Evolutionary conservation across 2,888 invertebrate genomes (phyloP), one percentile per base, ranked within the genome.

Genomic region (Hipparchia sbordonii): DNA sequence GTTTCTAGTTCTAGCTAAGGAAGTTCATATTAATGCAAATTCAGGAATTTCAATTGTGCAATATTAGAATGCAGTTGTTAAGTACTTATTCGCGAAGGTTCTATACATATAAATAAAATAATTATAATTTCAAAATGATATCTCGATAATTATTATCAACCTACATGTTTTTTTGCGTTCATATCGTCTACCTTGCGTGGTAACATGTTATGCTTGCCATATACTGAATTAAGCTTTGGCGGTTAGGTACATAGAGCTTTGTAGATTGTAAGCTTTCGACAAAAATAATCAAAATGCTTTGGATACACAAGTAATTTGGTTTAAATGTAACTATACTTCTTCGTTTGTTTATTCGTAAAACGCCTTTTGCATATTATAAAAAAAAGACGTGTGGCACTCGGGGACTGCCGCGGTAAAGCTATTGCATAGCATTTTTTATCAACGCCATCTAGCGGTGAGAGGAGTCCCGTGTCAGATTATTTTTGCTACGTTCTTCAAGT

Each of bases 201-300:
- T 74, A 72, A 74, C 67, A 46, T 70, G 72, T 56, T 23, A 57
- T 62, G 52, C 46, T 56, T 70, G 39, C 72, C 74, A 70, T 70
- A 61, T 74, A 67, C 52, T 65, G 65, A 6, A 10, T 51, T 70
- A 60, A 74, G 70, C 70, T 71, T 72, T n/a, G n/a, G 33, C 12
- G 57, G 57, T 72, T 8, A 46, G 46, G 4, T 12, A 9, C 39
- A 65, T 33, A 65, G 65, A 65, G 67, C 45, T 67, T 46, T 56
- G 45, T 8, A 54, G 45, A 56, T 9, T 67, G 12, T 52, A 65
- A 59, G 8, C 33, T 52, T 39, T 61, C 10, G 7, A 54, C 46
- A 7, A 61, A 13, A 48, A 54, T 23, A 23, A 57, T 52, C 2
- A 48, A 48, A 48, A 48, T 48, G 7, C 1, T 6, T 48, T 6